These are phyloP conservation scores for Embidobia sp. DNA, from an alignment of 2,888 invertebrate species.

Conservation along the genomic window DNA sequence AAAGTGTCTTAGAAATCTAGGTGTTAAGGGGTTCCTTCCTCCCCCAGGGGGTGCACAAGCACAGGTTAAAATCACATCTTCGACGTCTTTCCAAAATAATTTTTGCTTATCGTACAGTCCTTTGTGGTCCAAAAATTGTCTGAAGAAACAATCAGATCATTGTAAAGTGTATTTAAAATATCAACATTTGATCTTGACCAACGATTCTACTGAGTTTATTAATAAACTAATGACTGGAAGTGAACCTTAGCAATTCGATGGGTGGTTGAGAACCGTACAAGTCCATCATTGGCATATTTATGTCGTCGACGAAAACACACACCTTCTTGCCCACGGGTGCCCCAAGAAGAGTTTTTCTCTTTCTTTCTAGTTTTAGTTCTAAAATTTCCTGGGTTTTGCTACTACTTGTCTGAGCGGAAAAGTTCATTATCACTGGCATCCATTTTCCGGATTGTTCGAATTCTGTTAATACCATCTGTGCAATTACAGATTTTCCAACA, in stretches of 20 bases:
- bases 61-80: conserved; percentile 90
- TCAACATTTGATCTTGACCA: no score
- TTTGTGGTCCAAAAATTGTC: conserved; percentile 89
- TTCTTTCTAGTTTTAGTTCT: conserved; percentile 91
- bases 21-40: conserved; percentile 92
- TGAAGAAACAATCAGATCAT: conserved; percentile 74
- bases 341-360: conserved; percentile 89
- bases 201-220: no score
- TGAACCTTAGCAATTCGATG: conserved; percentile 93
- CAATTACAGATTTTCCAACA: conserved; percentile 94
- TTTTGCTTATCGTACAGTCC: conserved; percentile 95
- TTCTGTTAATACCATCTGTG: conserved; percentile 87
- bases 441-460: conserved; percentile 85
- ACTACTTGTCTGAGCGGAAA: conserved; percentile 96
- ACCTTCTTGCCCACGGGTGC: conserved; percentile 92
- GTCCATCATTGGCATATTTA: conserved; percentile 94
- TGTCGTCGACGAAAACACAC: conserved; percentile 93
- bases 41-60: conserved; percentile 97
- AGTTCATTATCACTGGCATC: conserved; percentile 91
- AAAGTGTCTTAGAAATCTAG: conserved; percentile 93
- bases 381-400: conserved; percentile 92
- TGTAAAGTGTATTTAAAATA: no score
- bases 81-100: conserved; percentile 93
- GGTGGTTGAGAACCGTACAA: conserved; percentile 96
- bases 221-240: no score